A percentile compares a stretch with the other conserved stretches of the same genome.
Conservation (phyloP, 1,140 invertebrate genomes). For the Ditylenchus dipsaci region DNA sequence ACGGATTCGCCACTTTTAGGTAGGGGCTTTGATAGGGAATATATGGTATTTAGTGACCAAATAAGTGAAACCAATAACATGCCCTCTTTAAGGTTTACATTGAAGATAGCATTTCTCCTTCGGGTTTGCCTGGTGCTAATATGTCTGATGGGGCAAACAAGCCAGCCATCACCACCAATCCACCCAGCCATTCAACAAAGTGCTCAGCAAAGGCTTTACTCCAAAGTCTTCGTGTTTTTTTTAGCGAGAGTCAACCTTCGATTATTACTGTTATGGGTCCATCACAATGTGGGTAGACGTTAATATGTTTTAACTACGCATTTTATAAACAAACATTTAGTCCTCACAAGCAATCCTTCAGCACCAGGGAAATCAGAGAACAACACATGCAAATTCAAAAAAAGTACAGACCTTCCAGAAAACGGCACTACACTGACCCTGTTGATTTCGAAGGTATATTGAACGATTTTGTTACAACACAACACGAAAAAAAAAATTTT, state of each 20-base stretch:
- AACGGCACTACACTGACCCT: constrained; percentile 52
- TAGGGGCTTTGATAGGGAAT: no score
- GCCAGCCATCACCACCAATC: background rate
- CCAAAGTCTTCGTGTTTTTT: constrained; percentile 41
- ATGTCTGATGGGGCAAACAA: background rate
- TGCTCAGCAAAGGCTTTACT: constrained; percentile 23
- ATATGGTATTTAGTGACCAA: no score
- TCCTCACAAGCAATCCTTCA: constrained; percentile 55
- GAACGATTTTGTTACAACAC: background rate
- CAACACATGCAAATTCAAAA: constrained; percentile 55
- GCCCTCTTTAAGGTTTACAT: background rate
- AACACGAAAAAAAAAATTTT: background rate
- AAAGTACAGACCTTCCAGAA: constrained; percentile 42
- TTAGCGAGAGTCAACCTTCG: constrained; percentile 41
- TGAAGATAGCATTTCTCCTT: background rate
- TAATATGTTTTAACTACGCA: constrained; percentile 16
- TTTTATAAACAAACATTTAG: constrained; percentile 7
- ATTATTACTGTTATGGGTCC: constrained; percentile 24
- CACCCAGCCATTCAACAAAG: background rate
- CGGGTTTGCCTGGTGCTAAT: background rate
- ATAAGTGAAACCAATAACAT: no score
- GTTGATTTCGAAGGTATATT: constrained; percentile 50
- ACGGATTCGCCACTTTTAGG: no score
- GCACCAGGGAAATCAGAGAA: constrained; percentile 53
- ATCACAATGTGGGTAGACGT: background rate